Percentiles rank a stretch among this genome's conserved stretches.
Evolutionary conservation across 2,888 invertebrate species (phyloP).

Genomic region (Troides aeacus): DNA sequence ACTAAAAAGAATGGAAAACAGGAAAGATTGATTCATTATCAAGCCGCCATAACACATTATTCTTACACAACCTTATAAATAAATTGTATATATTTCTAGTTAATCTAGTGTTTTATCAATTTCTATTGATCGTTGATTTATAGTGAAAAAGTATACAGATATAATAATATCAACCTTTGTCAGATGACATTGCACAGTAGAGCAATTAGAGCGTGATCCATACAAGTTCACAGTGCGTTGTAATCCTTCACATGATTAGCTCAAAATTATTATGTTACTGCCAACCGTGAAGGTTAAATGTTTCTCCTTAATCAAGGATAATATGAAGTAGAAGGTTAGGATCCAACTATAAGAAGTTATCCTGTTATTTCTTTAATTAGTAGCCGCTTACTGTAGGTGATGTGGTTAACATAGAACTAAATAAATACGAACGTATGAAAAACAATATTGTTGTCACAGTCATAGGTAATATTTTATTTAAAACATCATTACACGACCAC

Average conservation of each 20-base stretch:
- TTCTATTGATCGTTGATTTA: too few relatives aligned
- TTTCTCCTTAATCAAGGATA: neutral
- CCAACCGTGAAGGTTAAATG: neutral
- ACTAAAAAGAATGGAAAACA: neutral
- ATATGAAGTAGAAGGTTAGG: neutral
- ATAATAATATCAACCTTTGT: constrained; percentile 1
- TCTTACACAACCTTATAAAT: too few relatives aligned
- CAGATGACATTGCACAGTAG: neutral
- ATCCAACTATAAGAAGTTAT: neutral
- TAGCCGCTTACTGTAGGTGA: too few relatives aligned
- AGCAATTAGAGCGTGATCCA: neutral
- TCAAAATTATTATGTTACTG: neutral
- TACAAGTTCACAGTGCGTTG: neutral
- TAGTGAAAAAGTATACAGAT: neutral
- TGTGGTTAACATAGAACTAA: too few relatives aligned
- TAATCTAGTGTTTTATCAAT: too few relatives aligned
- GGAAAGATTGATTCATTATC: too few relatives aligned
- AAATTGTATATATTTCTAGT: too few relatives aligned
- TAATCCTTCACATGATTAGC: constrained; percentile 4
- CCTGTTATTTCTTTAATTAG: neutral
- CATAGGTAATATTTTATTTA: neutral
- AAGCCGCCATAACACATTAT: too few relatives aligned
- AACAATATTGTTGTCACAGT: too few relatives aligned
- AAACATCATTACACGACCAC: neutral
- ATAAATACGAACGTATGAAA: too few relatives aligned